phyloP scores from a whole-genome alignment of 2,888 invertebrate genomes.

The Coenonympha glycerion region DNA sequence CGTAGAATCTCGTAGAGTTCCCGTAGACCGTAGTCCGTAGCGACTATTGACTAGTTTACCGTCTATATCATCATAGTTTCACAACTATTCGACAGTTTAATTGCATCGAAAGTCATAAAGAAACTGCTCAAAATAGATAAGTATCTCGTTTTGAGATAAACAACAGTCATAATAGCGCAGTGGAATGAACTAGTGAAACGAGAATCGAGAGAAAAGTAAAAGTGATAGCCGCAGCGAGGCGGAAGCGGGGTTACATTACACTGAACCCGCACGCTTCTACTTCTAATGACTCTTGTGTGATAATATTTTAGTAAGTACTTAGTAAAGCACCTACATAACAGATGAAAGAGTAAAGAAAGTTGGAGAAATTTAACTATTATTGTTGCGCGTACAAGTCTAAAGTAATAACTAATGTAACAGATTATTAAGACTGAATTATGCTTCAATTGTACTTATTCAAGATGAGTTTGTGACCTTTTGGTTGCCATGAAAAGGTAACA shows the following conservation, averaged over 20 bases:
- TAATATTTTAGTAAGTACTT: slow-evolving; percentile 1
- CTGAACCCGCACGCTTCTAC: slow-evolving; percentile 31
- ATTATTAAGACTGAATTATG: no score
- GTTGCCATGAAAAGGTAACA: neutral
- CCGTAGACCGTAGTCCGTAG: no score
- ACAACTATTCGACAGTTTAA: neutral
- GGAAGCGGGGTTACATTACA: slow-evolving; percentile 45
- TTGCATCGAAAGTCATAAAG: neutral
- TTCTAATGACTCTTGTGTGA: slow-evolving; percentile 16
- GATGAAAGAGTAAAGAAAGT: no score
- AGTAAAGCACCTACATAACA: neutral
- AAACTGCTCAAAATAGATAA: slow-evolving; percentile 4
- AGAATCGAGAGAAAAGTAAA: slow-evolving; percentile 66
- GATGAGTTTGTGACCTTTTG: neutral
- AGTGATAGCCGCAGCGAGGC: slow-evolving; percentile 46
- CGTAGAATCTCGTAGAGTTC: no score
- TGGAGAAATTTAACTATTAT: slow-evolving; percentile 7
- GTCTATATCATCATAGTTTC: no score
- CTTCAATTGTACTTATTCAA: neutral
- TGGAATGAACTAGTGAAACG: slow-evolving; percentile 31
- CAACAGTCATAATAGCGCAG: slow-evolving; percentile 13
- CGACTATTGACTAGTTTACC: no score
- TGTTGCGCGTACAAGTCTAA: neutral
- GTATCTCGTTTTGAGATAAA: slow-evolving; percentile 10
- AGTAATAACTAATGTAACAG: no score